Base-by-base conservation (phyloP, 2,888 invertebrate species). In the Heterodera filipjevi region DNA sequence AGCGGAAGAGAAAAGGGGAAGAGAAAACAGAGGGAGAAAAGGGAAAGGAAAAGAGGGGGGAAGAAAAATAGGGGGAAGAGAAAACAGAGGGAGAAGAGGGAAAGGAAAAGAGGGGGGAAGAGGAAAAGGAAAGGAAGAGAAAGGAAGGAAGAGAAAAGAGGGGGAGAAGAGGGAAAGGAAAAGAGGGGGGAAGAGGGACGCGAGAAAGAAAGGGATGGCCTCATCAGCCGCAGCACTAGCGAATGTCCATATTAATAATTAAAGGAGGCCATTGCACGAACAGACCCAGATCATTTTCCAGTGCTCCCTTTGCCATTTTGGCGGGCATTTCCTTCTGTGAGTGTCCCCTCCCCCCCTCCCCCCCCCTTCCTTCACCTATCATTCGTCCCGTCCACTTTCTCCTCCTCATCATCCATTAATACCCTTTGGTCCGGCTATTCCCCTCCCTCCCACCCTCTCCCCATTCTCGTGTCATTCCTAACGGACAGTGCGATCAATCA, bases 211-310 rank as follows among this genome's bases (percentile, higher is more conserved):
- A 22, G 59, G 59, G 59, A 1, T n/a, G 27, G 27, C 59, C n/a
- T 59, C 59, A n/a, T n/a, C n/a, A n/a, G n/a, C n/a, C n/a, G n/a
- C n/a, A n/a, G n/a, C n/a, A n/a, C n/a, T n/a, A 59, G 27, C n/a
- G 59, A 59, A 59, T 59, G 59, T 59, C 68, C 30, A 19, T 33
- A 68, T 68, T 68, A 68, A 68, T 68, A 68, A 68, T 68, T 68
- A 68, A 68, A 35, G 68, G 68, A 32, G 59, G 59, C 3, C 59
- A 59, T 59, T n/a, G 68, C 68, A 68, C 68, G 33, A 35, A 35
- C 3, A 64, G 27, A 64, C 6, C 64, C 32, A 35, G 68, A 68
- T 68, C 68, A 68, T 33, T 68, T 22, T 27, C 68, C 59, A 59
- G n/a, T 59, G n/a, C 16, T 16, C 49, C 14, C 53, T 19, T 22